phyloP scores from a whole-genome alignment of 1,140 invertebrate species.

The Macrocentrus cingulum region DNA sequence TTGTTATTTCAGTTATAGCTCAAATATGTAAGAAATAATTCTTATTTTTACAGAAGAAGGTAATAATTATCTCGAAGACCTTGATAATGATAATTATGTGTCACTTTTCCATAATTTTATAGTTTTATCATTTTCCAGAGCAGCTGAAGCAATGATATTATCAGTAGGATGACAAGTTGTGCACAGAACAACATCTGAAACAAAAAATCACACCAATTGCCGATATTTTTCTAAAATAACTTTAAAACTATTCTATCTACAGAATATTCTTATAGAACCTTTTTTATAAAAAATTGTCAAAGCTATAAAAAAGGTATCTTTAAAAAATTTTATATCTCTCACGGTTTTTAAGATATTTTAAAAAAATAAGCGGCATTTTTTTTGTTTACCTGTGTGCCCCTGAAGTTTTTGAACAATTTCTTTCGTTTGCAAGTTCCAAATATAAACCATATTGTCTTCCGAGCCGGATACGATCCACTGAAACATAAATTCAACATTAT shows the following conservation, averaged over 20 bases:
- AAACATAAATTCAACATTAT: constrained; percentile 40
- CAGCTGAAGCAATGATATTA: constrained; percentile 98
- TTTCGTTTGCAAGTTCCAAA: constrained; percentile 99
- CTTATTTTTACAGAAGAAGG: background rate
- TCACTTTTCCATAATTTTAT: constrained; percentile 99
- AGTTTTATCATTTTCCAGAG: constrained; percentile 97
- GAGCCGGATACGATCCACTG: constrained; percentile 99
- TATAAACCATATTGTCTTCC: constrained; percentile 99
- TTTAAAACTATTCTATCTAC: background rate
- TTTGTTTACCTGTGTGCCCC: constrained; percentile 84
- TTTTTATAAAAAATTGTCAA: too few relatives aligned
- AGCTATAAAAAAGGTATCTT: too few relatives aligned
- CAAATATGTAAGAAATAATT: background rate
- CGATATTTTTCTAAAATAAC: background rate
- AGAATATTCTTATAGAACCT: background rate
- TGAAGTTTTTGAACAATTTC: constrained; percentile 97
- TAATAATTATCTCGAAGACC: too few relatives aligned
- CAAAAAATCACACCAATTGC: constrained; percentile 28
- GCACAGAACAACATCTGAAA: constrained; percentile 92
- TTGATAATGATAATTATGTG: constrained; percentile 65
- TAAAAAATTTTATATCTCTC: too few relatives aligned
- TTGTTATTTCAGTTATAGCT: background rate
- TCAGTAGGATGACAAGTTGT: constrained; percentile 98
- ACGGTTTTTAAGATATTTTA: background rate
- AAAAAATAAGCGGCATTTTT: background rate